phyloP scores from a whole-genome alignment of 1,140 invertebrate genomes.

The Polypedilum pembai region DNA sequence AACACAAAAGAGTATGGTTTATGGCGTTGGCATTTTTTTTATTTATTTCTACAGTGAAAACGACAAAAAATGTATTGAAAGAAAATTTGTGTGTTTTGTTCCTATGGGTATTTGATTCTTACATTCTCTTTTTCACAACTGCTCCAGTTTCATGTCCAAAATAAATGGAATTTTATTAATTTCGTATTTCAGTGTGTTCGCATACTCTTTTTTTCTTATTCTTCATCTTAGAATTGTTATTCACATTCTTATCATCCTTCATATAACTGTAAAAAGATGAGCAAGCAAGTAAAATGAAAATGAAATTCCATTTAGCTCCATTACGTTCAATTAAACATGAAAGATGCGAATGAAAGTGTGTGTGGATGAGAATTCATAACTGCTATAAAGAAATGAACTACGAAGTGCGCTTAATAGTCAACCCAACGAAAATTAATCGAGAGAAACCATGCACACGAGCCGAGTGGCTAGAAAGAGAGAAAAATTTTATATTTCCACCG shows the following conservation, averaged over 20 bases:
- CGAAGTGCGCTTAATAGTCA: background rate
- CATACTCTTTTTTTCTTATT: background rate
- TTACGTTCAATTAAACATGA: constrained; percentile 1
- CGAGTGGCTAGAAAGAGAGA: no score
- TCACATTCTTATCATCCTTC: background rate
- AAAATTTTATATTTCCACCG: constrained; percentile 23
- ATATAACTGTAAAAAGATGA: background rate
- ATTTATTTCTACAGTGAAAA: background rate
- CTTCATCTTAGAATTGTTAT: no score
- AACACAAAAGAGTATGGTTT: no score
- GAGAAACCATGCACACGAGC: background rate
- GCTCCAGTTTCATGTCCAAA: background rate
- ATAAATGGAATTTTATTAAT: background rate
- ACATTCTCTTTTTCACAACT: background rate
- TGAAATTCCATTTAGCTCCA: background rate
- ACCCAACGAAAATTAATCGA: background rate
- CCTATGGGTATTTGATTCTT: no score
- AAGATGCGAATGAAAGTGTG: background rate
- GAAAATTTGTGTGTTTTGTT: no score
- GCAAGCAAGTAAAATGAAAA: background rate
- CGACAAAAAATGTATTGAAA: no score
- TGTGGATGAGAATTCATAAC: background rate
- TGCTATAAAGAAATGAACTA: background rate
- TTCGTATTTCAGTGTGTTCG: background rate
- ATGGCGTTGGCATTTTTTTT: background rate